Evolutionary conservation across 2,113 vertebrate species (phyloP).

Genomic region (Prunella himalayana): DNA sequence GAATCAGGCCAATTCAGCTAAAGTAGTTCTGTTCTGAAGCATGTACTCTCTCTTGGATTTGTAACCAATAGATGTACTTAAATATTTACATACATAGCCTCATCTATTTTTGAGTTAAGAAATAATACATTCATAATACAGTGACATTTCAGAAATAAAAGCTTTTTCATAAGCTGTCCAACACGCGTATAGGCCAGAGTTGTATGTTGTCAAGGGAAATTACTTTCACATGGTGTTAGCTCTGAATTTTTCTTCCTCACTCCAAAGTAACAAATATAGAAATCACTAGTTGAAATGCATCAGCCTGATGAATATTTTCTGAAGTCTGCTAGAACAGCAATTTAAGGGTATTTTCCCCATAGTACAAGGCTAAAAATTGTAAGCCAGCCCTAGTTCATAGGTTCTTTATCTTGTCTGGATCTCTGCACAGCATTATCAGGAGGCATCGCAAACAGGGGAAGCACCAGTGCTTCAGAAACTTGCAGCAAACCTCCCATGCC

Average conservation of each 20-base stretch:
- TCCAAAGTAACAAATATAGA: background rate
- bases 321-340: background rate
- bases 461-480: background rate
- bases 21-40: background rate
- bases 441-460: background rate
- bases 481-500: background rate
- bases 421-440: background rate
- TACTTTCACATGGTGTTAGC: background rate
- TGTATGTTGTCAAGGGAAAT: background rate
- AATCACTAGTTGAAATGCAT: background rate
- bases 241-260: background rate
- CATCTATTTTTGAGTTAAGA: background rate
- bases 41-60: accelerated
- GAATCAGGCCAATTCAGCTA: background rate
- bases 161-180: background rate
- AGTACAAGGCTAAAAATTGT: background rate
- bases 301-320: background rate
- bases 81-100: background rate
- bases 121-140: background rate
- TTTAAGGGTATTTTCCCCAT: background rate
- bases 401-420: background rate
- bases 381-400: background rate
- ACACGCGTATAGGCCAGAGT: background rate
- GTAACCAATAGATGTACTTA: background rate
- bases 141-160: background rate